A percentile compares a stretch with the other conserved stretches of the same genome.
phyloP scores from a whole-genome alignment of 2,113 vertebrate species.

The Onychorhynchus coronatus region DNA sequence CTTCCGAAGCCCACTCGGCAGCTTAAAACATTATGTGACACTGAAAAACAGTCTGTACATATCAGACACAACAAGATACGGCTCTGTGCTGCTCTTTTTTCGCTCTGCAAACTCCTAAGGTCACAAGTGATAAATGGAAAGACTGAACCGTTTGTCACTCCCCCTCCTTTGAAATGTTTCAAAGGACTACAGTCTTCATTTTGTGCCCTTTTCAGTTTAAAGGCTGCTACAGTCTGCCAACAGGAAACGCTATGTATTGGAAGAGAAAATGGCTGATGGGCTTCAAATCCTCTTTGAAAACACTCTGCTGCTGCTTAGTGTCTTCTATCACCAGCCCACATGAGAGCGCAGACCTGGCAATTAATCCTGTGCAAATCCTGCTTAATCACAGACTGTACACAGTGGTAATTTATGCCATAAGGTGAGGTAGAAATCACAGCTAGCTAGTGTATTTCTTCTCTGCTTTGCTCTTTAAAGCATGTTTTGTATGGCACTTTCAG shows the following conservation, averaged over 20 bases:
- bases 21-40: rapidly evolving
- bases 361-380: not conserved
- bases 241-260: rapidly evolving
- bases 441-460: not conserved
- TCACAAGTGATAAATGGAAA: not conserved
- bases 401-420: not conserved
- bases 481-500: not conserved
- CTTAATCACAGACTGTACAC: not conserved
- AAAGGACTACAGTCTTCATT: not conserved
- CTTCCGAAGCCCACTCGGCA: rapidly evolving
- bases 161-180: not conserved
- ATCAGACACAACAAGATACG: not conserved
- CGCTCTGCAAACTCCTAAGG: not conserved
- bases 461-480: not conserved
- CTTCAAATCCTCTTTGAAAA: not conserved
- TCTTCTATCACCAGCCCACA: not conserved
- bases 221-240: not conserved
- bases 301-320: not conserved
- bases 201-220: not conserved
- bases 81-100: not conserved
- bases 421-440: not conserved
- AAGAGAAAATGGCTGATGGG: not conserved
- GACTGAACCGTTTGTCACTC: not conserved
- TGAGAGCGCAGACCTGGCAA: not conserved
- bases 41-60: rapidly evolving